Conservation (phyloP, 2,797 vertebrate genomes). For the Pseudopleuronectes americanus region DNA sequence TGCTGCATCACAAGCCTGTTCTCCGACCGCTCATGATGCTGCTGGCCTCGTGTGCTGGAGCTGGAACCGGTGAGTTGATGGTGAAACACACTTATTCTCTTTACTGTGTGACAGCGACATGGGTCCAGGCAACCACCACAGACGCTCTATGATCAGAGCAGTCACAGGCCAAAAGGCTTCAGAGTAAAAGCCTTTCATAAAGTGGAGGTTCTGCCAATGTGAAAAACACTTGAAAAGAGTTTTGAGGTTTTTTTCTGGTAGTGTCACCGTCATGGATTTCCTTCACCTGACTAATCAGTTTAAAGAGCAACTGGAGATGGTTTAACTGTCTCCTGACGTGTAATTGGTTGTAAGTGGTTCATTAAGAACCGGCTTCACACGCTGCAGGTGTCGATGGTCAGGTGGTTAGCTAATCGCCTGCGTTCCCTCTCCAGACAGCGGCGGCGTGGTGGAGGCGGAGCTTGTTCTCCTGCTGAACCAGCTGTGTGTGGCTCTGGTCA, state of each 20-base stretch:
- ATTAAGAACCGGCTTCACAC: background rate
- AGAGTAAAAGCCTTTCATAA: too few species aligned
- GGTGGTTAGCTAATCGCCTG: conserved; percentile 2
- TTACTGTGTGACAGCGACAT: too few species aligned
- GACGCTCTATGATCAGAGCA: too few species aligned
- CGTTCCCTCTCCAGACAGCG: conserved; percentile 54
- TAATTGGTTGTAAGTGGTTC: background rate
- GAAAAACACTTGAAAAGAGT: too few species aligned
- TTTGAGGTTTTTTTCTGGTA: too few species aligned
- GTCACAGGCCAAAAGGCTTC: too few species aligned
- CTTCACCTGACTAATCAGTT: background rate
- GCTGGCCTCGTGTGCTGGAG: conserved; percentile 88
- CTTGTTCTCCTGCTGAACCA: conserved; percentile 91
- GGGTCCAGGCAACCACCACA: too few species aligned
- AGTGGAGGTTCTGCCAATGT: too few species aligned
- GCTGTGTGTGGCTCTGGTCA: conserved; percentile 91
- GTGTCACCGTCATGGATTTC: background rate
- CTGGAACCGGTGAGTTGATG: conserved; percentile 57
- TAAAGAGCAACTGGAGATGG: background rate
- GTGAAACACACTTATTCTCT: background rate
- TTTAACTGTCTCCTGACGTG: background rate
- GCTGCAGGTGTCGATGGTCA: too few species aligned
- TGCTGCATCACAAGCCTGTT: conserved; percentile 95
- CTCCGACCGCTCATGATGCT: conserved; percentile 95
- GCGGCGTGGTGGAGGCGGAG: conserved; percentile 89